Evolutionary conservation across 2,113 vertebrate species (phyloP), one percentile per base, ranked within the genome.

Genomic region (Hiodon alosoides): DNA sequence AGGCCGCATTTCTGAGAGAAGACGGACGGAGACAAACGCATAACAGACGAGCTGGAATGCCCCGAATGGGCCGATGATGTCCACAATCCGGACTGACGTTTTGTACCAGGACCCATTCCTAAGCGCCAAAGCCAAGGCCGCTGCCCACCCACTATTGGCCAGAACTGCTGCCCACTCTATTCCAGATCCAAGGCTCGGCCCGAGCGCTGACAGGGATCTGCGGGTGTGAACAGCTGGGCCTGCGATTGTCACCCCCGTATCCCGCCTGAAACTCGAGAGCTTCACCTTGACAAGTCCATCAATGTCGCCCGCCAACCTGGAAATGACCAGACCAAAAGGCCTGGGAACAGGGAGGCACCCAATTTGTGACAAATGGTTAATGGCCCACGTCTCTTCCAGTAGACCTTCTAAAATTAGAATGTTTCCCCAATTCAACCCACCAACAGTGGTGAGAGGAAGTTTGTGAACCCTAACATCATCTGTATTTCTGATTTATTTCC

Each of bases 221-320:
- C 47, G 58, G 50, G 52, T 50, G 67, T 14, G 59, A 54, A 64
- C 46, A 61, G 58, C 50, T 62, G 59, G 68, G 7, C 2, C 50
- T 16, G 64, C 50, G 8, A 72, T 79, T 59, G 55, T 61, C 69
- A 53, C 62, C 77, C 59, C 62, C 46, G 16, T 10, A 59, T 72
- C 16, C 68, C 10, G 11, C 14, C 57, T 69, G 80, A 77, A 79
- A 85, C 59, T 6, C 11, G 69, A 83, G 78, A 78, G 31, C 71
- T 51, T 82, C 78, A 82, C 79, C 80, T 85, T 83, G 80, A 83
- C 75, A 48, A 57, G 68, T 47, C 13, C 48, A 58, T 62, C 67
- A 64, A 70, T 70, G 67, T 54, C 57, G 69, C 47, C 73, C 78
- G 31, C 73, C 75, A 53, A 77, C 74, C 68, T 65, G 81, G 51